Evolutionary conservation across 2,888 invertebrate species (phyloP), one percentile per base, ranked within the genome.

Genomic region (Limnephilus auricula): DNA sequence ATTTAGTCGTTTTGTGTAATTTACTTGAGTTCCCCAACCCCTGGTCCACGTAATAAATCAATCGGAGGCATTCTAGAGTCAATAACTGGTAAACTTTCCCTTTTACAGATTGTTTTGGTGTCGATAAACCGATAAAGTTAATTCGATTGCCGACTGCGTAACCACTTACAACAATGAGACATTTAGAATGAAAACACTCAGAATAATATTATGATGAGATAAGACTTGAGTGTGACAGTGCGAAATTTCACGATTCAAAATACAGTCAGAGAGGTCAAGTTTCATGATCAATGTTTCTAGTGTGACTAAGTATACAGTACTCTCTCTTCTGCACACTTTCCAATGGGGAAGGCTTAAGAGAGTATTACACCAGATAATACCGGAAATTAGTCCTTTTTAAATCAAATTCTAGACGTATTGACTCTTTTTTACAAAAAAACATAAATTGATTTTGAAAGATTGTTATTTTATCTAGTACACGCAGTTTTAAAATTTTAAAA

Each of bases 251-350:
- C 40, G 45, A 18, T 65, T 65, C 65, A 65, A 65, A 25, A 12
- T 31, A 32, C 65, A 5, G 30, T 32, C 50, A 18, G 31, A 15
- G 32, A 50, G 86, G 86, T 86, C 86, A 65, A 25, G 25, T 65
- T 65, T 65, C 65, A 86, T 65, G 50, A 86, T 40, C 86, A 40
- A 30, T 45, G 45, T 31, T 45, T 18, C 37, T 85, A 34, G 65
- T 65, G n/a, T 65, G 65, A 65, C 65, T 9, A 65, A n/a, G 25
- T 9, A 65, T n/a, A n/a, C n/a, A 0, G 9, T 31, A 45, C 86
- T 86, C 86, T 86, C 85, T 65, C 65, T 65, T 30, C 45, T 31
- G 30, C 18, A 18, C 30, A 65, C 86, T 86, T 86, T 86, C 86
- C 86, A 50, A 45, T 15, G 45, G 18, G 45, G 37, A 50, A 31